Evolutionary conservation across 2,797 vertebrate species (phyloP), one percentile per base, ranked within the genome.

Genomic region (Fistularia tabacaria): DNA sequence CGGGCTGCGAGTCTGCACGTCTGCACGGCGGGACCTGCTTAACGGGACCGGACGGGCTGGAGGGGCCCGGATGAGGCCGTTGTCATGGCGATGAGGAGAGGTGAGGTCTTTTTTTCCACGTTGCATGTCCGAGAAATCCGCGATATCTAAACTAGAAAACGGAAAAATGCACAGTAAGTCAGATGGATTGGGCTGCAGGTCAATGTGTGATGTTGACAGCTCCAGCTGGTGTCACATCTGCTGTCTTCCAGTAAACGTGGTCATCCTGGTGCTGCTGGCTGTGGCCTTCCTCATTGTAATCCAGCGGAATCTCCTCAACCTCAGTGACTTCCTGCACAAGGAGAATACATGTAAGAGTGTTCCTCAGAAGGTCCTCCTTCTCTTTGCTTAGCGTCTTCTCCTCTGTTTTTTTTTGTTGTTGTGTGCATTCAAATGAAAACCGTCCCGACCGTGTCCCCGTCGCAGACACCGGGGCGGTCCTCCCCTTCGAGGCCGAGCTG

Each of bases 301-400:
- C 61, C 94, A 97, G 62, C 90, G 93, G 66, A 99, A 98, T 81
- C 92, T 99, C 50, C 90, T 97, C 6, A 93, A 91, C 73, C 92
- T 98, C 77, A 94, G 91, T 60, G 95, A 95, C 84, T 91, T 98
- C 72, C 78, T 98, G 63, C 93, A 86, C 76, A 91, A 88, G 49
- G 92, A 96, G 51, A 80, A 81, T 69, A 85, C 92, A 90, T 94
- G 96, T 98, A 90, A 37, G 55, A 49, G 9, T 15, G 15, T 7
- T 14, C 1, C 9, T 14, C 6, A 14, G n/a, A 9, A 46, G 6
- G 12, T 46, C 14, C 45, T 46, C n/a, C n/a, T n/a, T n/a, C n/a
- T n/a, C n/a, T n/a, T n/a, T n/a, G n/a, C n/a, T n/a, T n/a, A n/a
- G n/a, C n/a, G n/a, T n/a, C n/a, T n/a, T n/a, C n/a, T n/a, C n/a